phyloP scores from a whole-genome alignment of 2,888 invertebrate species.

The Drosophila flavopinicola region DNA sequence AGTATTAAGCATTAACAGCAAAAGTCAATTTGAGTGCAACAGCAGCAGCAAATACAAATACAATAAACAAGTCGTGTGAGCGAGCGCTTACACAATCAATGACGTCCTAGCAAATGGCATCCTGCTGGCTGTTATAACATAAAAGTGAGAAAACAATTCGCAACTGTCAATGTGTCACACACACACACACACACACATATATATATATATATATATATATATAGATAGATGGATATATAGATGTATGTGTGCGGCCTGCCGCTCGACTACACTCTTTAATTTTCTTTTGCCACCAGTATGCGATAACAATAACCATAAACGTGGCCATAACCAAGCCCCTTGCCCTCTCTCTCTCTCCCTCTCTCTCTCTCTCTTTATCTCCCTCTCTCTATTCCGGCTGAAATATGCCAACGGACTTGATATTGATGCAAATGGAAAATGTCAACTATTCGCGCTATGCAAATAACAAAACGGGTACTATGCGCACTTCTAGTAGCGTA shows the following conservation, averaged over 20 bases:
- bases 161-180: constrained; percentile 66
- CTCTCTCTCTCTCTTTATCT: too few species aligned
- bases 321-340: constrained; percentile 32
- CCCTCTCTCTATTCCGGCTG: constrained; percentile 27
- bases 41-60: constrained; percentile 21
- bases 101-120: constrained; percentile 5
- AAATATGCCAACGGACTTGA: constrained; percentile 64
- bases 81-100: constrained; percentile 1
- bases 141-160: constrained; percentile 38
- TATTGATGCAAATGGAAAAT: constrained; percentile 79
- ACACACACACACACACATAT: constrained; percentile 8
- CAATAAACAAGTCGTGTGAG: constrained; percentile 33
- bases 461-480: constrained; percentile 14
- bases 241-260: constrained; percentile 6
- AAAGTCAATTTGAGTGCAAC: constrained; percentile 61
- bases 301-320: constrained; percentile 64
- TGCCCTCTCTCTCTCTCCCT: too few species aligned
- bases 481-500: constrained; percentile 5
- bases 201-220: not conserved
- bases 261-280: constrained; percentile 51
- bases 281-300: constrained; percentile 39
- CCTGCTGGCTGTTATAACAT: constrained; percentile 16
- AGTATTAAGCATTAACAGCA: constrained; percentile 57
- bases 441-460: constrained; percentile 69
- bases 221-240: too few species aligned